Percentiles rank a stretch among this genome's conserved stretches.
phyloP scores from a whole-genome alignment of 2,888 invertebrate genomes.

The Acanthococcus lagerstroemiae region DNA sequence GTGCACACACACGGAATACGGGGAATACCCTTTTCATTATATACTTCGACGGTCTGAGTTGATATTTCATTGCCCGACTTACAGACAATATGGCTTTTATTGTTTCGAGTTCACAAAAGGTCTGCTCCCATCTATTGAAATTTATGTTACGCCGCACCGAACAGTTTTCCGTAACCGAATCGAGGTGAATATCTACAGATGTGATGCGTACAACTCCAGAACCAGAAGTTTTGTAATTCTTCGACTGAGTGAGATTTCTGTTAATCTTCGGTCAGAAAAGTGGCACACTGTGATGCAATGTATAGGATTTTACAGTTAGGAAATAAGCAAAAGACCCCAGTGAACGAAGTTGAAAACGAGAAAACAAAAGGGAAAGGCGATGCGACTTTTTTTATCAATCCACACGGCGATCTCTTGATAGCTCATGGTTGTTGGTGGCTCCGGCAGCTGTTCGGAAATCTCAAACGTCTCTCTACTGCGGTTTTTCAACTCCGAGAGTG shows the following conservation, averaged over 20 bases:
- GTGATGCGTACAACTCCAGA: no score
- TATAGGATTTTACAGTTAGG: neutral
- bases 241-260: no score
- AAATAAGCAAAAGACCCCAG: constrained; percentile 57
- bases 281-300: no score
- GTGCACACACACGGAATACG: no score
- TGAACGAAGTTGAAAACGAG: constrained; percentile 67
- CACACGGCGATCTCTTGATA: constrained; percentile 78
- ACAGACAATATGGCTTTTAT: neutral
- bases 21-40: neutral
- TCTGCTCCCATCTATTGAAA: neutral
- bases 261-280: no score
- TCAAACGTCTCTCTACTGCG: constrained; percentile 30
- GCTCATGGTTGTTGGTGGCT: constrained; percentile 59
- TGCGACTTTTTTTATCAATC: constrained; percentile 69
- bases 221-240: no score
- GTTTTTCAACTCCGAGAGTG: constrained; percentile 32
- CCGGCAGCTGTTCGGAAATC: constrained; percentile 25
- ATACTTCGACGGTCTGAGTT: no score
- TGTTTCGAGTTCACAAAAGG: neutral
- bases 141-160: neutral
- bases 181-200: no score
- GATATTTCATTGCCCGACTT: neutral
- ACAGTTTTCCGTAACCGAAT: neutral
- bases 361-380: constrained; percentile 67